phyloP scores from a whole-genome alignment of 1,140 invertebrate species.

The Schlechtendalia chinensis region DNA sequence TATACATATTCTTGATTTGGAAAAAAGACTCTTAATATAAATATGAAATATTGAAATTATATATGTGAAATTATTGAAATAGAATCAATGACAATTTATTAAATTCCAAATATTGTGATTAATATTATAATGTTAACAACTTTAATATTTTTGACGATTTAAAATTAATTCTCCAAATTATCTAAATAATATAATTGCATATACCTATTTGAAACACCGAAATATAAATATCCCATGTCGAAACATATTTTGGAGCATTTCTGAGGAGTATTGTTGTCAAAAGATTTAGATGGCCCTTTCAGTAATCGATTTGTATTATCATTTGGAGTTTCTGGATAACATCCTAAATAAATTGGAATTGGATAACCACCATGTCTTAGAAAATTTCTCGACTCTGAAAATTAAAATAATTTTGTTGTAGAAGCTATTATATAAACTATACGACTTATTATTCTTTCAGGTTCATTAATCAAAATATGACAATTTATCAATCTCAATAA shows the following conservation, averaged over 20 bases:
- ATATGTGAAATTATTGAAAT: too few species aligned
- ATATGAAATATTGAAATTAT: too few species aligned
- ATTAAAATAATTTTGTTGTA: not conserved
- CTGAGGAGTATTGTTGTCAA: constrained; percentile 34
- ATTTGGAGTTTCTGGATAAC: constrained; percentile 16
- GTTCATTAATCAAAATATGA: too few species aligned
- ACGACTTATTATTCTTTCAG: too few species aligned
- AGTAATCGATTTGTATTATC: constrained; percentile 19
- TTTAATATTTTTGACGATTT: too few species aligned
- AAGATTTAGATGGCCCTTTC: not conserved
- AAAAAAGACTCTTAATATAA: not conserved
- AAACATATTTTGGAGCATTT: constrained; percentile 52
- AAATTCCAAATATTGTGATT: not conserved
- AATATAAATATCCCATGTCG: constrained; percentile 47
- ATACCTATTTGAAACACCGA: constrained; percentile 46
- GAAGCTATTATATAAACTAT: too few species aligned
- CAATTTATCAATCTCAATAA: too few species aligned
- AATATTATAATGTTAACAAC: too few species aligned
- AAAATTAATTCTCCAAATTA: too few species aligned
- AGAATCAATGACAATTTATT: not conserved
- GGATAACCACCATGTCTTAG: constrained; percentile 9
- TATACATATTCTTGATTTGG: not conserved
- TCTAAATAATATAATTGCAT: not conserved
- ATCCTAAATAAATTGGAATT: constrained; percentile 34
- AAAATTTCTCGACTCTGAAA: not conserved